Evolutionary conservation across 64 coral and sea anemone genomes (phyloP).

Genomic region (Catalaphyllia jardinei): DNA sequence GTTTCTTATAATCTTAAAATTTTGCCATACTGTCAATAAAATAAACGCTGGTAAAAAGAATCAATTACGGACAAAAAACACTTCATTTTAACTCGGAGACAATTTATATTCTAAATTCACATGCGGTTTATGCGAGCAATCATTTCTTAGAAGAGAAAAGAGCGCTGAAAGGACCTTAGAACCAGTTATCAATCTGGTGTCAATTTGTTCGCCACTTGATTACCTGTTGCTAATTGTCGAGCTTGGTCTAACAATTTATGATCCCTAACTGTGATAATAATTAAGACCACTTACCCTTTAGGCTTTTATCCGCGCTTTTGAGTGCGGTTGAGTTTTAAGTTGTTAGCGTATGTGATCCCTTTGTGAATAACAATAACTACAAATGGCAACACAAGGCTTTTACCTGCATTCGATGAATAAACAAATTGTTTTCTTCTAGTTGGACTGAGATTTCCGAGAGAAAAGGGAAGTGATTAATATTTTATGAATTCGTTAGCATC

Average conservation of each 20-base stretch:
- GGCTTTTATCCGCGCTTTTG: neutral
- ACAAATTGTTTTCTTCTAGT: neutral
- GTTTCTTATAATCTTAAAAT: no score
- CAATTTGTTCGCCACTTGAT: neutral
- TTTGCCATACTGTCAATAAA: no score
- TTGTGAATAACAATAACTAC: neutral
- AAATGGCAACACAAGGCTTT: neutral
- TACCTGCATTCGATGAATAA: constrained; percentile 17
- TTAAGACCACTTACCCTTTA: neutral
- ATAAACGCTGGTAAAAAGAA: no score
- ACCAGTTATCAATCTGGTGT: neutral
- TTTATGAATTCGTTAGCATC: neutral
- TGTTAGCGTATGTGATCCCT: neutral
- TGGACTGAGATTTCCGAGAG: neutral
- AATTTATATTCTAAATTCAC: no score
- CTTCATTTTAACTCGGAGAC: no score
- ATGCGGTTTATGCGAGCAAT: no score
- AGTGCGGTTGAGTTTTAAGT: neutral
- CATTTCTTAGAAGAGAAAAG: no score
- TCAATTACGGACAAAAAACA: no score
- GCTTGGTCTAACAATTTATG: neutral
- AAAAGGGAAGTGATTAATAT: constrained; percentile 11
- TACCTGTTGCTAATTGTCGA: constrained; percentile 6
- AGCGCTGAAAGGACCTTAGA: no score
- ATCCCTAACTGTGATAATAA: neutral